Evolutionary conservation across 1,140 invertebrate genomes (phyloP).

Genomic region (Drosophila quadrilineata): DNA sequence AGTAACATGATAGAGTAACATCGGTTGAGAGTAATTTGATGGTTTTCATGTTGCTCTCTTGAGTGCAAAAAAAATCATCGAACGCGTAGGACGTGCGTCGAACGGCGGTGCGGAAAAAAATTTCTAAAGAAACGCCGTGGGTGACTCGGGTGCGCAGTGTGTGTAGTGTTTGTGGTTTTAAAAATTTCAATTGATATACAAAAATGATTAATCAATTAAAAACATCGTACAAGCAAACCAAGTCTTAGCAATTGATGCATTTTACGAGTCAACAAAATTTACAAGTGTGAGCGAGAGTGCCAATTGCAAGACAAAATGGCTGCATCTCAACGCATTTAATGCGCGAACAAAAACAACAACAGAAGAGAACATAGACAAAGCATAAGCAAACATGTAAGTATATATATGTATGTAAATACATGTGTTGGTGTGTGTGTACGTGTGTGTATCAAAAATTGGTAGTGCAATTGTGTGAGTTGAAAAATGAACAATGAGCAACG

Average conservation of each 20-base stretch:
- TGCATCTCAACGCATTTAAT: constrained; percentile 75
- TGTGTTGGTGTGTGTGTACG: not conserved
- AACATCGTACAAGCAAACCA: constrained; percentile 15
- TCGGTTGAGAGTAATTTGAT: constrained; percentile 10
- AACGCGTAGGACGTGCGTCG: constrained; percentile 31
- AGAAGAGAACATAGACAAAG: constrained; percentile 54
- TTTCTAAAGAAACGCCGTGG: constrained; percentile 21
- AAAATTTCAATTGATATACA: constrained; percentile 19
- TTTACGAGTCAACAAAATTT: not conserved
- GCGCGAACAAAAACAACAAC: constrained; percentile 52
- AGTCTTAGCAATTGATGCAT: constrained; percentile 9
- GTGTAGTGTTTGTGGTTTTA: constrained; percentile 13
- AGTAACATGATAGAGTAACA: constrained; percentile 19
- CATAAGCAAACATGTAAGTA: constrained; percentile 46
- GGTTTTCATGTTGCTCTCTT: constrained; percentile 18
- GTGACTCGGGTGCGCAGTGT: constrained; percentile 27
- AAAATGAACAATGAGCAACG: constrained; percentile 30
- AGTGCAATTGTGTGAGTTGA: not conserved
- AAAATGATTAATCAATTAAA: constrained; percentile 7
- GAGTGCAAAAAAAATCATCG: constrained; percentile 32
- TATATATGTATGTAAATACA: constrained; percentile 1
- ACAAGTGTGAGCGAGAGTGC: constrained; percentile 52
- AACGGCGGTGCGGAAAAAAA: constrained; percentile 6
- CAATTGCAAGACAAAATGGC: constrained; percentile 75
- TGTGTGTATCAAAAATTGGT: not conserved